Conservation (phyloP, 2,797 vertebrate species). For the Lepus townsendii region DNA sequence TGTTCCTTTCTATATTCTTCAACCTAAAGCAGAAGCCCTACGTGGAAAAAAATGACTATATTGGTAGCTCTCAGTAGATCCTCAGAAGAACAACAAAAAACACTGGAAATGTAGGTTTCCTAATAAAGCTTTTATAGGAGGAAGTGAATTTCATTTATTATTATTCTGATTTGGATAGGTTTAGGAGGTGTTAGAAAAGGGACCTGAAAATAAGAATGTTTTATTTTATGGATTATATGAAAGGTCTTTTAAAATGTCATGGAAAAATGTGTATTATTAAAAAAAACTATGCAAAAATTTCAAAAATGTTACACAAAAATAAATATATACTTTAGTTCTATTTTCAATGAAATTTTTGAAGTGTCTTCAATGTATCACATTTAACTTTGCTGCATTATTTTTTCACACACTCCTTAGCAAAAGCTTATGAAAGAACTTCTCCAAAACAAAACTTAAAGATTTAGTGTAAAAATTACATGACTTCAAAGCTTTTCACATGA, state of each 20-base stretch:
- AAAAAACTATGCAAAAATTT: too few relatives aligned
- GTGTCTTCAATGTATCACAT: neutral
- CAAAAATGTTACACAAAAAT: too few relatives aligned
- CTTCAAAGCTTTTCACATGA: neutral
- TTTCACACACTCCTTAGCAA: too few relatives aligned
- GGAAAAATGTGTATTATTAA: too few relatives aligned
- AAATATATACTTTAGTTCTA: too few relatives aligned
- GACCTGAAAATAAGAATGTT: neutral
- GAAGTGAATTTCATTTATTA: neutral
- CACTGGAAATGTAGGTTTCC: neutral
- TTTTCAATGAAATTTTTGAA: too few relatives aligned
- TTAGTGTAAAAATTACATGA: neutral
- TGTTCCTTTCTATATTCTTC: neutral
- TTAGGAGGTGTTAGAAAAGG: constrained; percentile 8
- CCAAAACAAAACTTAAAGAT: constrained; percentile 18
- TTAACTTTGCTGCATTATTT: neutral
- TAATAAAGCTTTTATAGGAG: constrained; percentile 17
- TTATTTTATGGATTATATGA: constrained; percentile 6
- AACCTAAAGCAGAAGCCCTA: neutral
- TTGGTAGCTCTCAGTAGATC: neutral
- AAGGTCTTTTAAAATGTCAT: too few relatives aligned
- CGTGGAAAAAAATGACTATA: neutral
- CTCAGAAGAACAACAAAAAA: neutral
- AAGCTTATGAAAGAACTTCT: neutral
- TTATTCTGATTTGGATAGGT: constrained; percentile 34